Base-by-base conservation (phyloP, 2,797 vertebrate genomes). In the Glyptemys insculpta region DNA sequence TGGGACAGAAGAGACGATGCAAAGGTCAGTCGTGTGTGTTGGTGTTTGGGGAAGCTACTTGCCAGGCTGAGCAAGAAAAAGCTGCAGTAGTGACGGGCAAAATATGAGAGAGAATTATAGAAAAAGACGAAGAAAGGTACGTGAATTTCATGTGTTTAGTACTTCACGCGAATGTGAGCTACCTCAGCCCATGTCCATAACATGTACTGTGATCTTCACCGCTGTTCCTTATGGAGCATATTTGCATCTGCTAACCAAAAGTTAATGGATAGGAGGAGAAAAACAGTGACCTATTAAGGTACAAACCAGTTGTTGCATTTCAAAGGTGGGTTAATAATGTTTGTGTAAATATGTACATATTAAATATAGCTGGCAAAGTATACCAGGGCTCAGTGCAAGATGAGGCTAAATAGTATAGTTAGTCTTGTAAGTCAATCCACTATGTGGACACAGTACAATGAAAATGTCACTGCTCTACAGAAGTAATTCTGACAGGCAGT, bases 281-380 rank as follows among this genome's bases (percentile, higher is more conserved):
- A 79, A 47, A 8, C 37, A 76, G 72, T 76, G 41, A 14, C 27
- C 44, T 31, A 4, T 78, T 49, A 15, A 78, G 44, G 6, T 44
- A 31, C 74, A 31, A 16, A 49, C 44, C 41, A 47, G 34, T 0
- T 16, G 57, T 6, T 54, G 4, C n/a, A 1, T 4, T 14, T 50
- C 12, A 11, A 34, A 47, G 74, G 79, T 10, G 14, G 10, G 14
- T 74, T 5, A 0, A 18, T 16, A 2, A 5, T 4, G 12, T 3
- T 2, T 0, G 14, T 4, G 0, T 25, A 29, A 4, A 15, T 15
- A 7, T 23, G 41, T 14, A 23, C 23, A 2, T 0, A 5, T 65
- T n/a, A 80, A 1, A n/a, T 21, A 49, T 44, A 2, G 44, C 41
- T 54, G 3, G 37, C 59, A 6, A 2, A 12, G 29, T 16, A 1